Percentiles rank a stretch among this genome's conserved stretches.
phyloP scores from a whole-genome alignment of 2,797 vertebrate genomes.

The Sebastes jordani region DNA sequence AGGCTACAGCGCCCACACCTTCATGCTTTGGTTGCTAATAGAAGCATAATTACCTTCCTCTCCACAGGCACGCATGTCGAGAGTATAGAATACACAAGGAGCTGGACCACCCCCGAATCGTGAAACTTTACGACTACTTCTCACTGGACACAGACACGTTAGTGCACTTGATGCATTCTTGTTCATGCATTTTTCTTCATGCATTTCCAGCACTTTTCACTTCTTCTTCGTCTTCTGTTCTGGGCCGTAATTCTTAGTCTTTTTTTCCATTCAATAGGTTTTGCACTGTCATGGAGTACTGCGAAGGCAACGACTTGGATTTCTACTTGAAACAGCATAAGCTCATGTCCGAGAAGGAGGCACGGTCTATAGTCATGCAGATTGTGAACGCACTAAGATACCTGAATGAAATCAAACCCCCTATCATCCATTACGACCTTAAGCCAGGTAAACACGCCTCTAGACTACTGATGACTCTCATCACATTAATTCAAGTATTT shows the following conservation, averaged over 20 bases:
- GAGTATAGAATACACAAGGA: conserved; percentile 99
- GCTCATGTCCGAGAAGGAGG: conserved; percentile 99
- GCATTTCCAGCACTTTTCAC: background rate
- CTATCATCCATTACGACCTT: conserved; percentile 99
- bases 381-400: conserved; percentile 99
- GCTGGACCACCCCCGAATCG: conserved; percentile 98
- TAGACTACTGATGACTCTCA: background rate
- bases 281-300: conserved; percentile 99
- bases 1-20: conserved; percentile 7
- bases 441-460: conserved; percentile 88
- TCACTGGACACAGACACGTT: conserved; percentile 99
- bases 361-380: conserved; percentile 99
- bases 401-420: conserved; percentile 99
- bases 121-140: conserved; percentile 99
- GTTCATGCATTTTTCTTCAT: background rate
- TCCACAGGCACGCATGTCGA: conserved; percentile 94
- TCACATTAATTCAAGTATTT: background rate
- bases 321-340: conserved; percentile 99
- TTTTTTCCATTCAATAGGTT: conserved; percentile 81
- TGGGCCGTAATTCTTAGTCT: background rate
- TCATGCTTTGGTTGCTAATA: conserved; percentile 49
- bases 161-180: conserved; percentile 67
- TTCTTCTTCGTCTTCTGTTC: background rate
- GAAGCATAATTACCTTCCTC: conserved; percentile 29
- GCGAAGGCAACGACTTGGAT: conserved; percentile 99